These are phyloP conservation scores for Odontocolon sp. DNA, from an alignment of 2,888 invertebrate species.

Conservation along the genomic window DNA sequence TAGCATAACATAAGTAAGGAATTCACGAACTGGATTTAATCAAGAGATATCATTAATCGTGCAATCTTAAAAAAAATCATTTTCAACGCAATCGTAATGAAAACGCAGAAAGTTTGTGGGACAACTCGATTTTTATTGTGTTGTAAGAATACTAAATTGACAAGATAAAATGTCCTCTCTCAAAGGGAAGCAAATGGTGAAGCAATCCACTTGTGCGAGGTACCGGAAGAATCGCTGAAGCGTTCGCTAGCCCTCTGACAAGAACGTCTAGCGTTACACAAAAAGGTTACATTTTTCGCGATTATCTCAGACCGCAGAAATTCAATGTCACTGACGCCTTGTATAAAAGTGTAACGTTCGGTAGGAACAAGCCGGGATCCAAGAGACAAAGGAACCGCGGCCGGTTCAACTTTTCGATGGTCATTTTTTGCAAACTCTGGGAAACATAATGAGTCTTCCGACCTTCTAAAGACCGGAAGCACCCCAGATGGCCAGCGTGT, in stretches of 20 bases:
- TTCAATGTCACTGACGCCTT: constrained; percentile 1
- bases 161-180: background rate
- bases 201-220: too few species aligned
- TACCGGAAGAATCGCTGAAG: background rate
- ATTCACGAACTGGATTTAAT: too few species aligned
- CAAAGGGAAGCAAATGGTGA: background rate
- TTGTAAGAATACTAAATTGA: too few species aligned
- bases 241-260: constrained; percentile 5
- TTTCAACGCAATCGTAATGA: too few species aligned
- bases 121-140: too few species aligned
- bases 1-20: too few species aligned
- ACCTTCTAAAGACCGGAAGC: constrained; percentile 13
- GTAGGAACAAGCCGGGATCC: background rate
- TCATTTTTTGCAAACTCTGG: constrained; percentile 13
- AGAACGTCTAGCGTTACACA: background rate
- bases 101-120: too few species aligned
- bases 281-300: background rate
- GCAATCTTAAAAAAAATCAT: too few species aligned
- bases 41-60: too few species aligned
- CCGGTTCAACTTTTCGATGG: background rate
- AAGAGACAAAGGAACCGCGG: constrained; percentile 8
- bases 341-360: background rate
- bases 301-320: background rate
- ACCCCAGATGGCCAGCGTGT: background rate
- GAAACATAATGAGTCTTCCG: constrained; percentile 25